These are phyloP conservation scores for Poecilia wingei DNA, from an alignment of 2,797 vertebrate species.

Conservation along the genomic window DNA sequence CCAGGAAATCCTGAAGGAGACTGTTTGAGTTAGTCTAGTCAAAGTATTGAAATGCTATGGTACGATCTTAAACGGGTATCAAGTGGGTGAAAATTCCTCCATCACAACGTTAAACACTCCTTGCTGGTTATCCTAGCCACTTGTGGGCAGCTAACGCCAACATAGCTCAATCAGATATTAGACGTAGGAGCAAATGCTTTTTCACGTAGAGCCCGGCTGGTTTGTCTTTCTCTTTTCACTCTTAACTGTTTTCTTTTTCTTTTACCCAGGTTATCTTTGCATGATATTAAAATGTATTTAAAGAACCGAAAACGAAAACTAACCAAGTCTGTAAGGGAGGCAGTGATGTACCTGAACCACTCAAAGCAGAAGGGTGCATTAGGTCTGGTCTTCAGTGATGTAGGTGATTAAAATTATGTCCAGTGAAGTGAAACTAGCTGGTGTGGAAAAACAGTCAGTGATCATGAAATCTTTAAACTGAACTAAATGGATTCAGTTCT, in stretches of 20 bases:
- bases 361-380: neutral
- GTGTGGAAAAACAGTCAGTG: neutral
- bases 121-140: neutral
- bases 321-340: neutral
- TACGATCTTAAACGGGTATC: neutral
- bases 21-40: neutral
- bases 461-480: conserved; percentile 5
- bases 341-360: neutral
- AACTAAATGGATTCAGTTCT: neutral
- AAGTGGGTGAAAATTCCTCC: neutral
- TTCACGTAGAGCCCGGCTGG: neutral
- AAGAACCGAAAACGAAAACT: neutral
- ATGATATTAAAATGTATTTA: neutral
- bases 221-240: neutral
- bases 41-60: neutral
- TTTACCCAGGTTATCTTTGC: neutral
- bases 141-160: neutral
- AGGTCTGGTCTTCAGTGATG: neutral
- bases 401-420: neutral
- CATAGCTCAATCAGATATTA: neutral
- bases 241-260: neutral
- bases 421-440: neutral
- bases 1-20: neutral
- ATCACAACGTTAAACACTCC: neutral
- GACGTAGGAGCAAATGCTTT: neutral